These are phyloP conservation scores for Dinomys branickii DNA, from an alignment of 2,113 vertebrate species.

Conservation along the genomic window DNA sequence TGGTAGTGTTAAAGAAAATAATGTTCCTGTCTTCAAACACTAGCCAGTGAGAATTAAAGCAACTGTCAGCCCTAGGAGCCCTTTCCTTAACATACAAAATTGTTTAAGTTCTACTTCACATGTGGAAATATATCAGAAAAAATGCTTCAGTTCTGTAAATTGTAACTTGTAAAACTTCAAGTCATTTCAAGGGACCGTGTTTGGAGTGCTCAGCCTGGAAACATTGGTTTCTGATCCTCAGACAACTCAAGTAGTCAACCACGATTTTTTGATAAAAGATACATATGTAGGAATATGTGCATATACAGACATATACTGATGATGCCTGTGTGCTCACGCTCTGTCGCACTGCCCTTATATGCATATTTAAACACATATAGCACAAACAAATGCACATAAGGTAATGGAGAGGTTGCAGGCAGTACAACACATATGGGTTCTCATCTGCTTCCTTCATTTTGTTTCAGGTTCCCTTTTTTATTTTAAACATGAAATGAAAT, in stretches of 20 bases:
- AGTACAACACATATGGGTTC: not conserved
- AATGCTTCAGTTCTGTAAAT: not conserved
- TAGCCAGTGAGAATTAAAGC: slow-evolving; percentile 38
- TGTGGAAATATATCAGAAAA: not conserved
- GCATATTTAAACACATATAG: not conserved
- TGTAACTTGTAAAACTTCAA: slow-evolving; percentile 29
- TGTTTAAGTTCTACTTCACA: slow-evolving; percentile 4
- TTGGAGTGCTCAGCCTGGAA: not conserved
- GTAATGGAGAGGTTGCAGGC: not conserved
- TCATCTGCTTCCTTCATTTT: not conserved
- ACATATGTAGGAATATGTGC: no score
- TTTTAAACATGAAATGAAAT: slow-evolving; percentile 20
- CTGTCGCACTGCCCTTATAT: not conserved
- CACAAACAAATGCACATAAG: not conserved
- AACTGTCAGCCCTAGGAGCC: not conserved
- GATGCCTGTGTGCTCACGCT: no score
- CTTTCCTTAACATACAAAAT: slow-evolving; percentile 53
- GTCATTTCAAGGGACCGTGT: not conserved
- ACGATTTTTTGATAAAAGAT: not conserved
- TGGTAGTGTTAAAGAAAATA: slow-evolving; percentile 58
- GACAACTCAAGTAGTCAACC: not conserved
- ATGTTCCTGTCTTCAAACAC: not conserved
- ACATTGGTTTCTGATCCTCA: not conserved
- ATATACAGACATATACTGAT: not conserved
- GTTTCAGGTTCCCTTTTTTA: not conserved